Conservation (phyloP, 1,140 invertebrate genomes). For the Drosophila mayri region DNA sequence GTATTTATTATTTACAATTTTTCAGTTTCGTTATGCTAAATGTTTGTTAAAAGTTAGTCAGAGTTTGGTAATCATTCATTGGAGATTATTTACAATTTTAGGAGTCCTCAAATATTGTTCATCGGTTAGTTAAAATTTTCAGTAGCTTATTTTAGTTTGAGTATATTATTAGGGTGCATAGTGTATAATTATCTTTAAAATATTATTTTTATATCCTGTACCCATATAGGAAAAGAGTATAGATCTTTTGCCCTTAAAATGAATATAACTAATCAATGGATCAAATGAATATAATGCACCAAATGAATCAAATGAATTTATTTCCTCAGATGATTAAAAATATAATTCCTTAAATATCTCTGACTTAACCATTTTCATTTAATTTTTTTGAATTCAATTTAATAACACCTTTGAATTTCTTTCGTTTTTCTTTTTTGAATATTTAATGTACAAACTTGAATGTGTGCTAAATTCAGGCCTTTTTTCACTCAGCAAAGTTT, state of each 20-base stretch:
- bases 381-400: not conserved
- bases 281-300: no score
- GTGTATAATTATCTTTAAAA: not conserved
- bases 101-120: not conserved
- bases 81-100: not conserved
- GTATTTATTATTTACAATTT: slow-evolving; percentile 16
- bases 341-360: not conserved
- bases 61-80: not conserved
- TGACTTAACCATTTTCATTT: not conserved
- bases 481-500: slow-evolving; percentile 1
- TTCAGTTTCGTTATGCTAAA: slow-evolving; percentile 18
- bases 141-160: not conserved
- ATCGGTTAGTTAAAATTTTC: no score
- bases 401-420: not conserved
- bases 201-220: not conserved
- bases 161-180: not conserved
- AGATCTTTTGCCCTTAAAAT: no score
- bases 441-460: not conserved
- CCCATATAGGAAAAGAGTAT: not conserved
- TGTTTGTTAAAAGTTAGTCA: slow-evolving; percentile 5
- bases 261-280: not conserved
- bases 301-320: not conserved
- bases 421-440: not conserved
- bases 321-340: not conserved
- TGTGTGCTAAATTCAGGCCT: slow-evolving; percentile 6